These are phyloP conservation scores for Psittacus erithacus DNA, from an alignment of 2,113 vertebrate genomes.

Conservation along the genomic window DNA sequence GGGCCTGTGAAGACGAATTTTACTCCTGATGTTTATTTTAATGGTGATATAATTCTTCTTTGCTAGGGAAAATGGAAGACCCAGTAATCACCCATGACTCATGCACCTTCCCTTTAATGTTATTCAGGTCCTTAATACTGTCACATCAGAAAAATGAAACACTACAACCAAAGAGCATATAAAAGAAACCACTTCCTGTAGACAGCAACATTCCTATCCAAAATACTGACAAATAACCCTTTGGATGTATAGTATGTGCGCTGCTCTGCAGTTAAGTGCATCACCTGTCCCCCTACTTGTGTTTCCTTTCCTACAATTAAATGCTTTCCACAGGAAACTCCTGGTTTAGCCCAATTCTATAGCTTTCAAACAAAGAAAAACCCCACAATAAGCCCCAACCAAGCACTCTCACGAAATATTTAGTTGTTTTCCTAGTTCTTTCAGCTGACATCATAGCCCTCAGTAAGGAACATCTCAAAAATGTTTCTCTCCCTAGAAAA, in stretches of 20 bases:
- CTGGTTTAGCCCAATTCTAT: not conserved
- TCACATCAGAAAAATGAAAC: not conserved
- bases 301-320: not conserved
- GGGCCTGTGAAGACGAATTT: not conserved
- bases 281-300: not conserved
- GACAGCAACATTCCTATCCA: not conserved
- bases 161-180: not conserved
- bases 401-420: not conserved
- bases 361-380: not conserved
- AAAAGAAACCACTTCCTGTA: not conserved
- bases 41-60: not conserved
- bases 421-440: not conserved
- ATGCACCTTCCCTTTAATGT: not conserved
- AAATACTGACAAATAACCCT: not conserved
- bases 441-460: not conserved
- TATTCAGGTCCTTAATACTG: not conserved
- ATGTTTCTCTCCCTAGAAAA: not conserved
- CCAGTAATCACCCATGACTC: not conserved
- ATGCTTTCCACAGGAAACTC: fast-evolving
- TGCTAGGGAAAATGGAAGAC: not conserved
- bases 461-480: not conserved
- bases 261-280: not conserved
- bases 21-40: not conserved
- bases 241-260: fast-evolving
- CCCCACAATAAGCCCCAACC: not conserved